Conservation (phyloP, 2,797 vertebrate genomes). For the Lutra lutra region DNA sequence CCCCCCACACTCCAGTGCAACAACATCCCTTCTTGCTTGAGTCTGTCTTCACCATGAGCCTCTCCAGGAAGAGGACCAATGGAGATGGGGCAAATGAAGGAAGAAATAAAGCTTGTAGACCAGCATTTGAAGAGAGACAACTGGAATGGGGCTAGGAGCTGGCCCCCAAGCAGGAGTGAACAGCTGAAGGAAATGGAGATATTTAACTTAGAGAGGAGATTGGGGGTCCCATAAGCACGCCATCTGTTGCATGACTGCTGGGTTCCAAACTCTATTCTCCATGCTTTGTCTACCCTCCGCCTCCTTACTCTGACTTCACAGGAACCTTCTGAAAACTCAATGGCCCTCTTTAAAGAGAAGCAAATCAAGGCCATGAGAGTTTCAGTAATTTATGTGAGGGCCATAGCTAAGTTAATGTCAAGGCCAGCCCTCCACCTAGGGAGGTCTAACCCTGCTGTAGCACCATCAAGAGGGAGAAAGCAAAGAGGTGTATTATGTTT, state of each 20-base stretch:
- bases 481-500: background rate
- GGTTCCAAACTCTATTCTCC: background rate
- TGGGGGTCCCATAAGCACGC: background rate
- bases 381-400: background rate
- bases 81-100: background rate
- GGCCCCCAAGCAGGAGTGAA: background rate
- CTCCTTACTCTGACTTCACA: background rate
- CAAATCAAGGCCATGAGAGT: background rate
- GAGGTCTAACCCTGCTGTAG: background rate
- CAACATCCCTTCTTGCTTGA: background rate
- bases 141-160: background rate
- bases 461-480: background rate
- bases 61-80: background rate
- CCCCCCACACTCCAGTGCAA: background rate
- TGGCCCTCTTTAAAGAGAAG: background rate
- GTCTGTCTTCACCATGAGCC: background rate
- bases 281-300: background rate
- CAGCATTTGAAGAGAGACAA: background rate
- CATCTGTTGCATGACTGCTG: background rate
- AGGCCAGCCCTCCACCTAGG: background rate
- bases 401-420: background rate
- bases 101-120: background rate
- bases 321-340: constrained; percentile 27
- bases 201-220: background rate
- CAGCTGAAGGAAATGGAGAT: background rate